These are phyloP conservation scores for Trichoplusia ni DNA, from an alignment of 1,140 invertebrate species.

Conservation along the genomic window DNA sequence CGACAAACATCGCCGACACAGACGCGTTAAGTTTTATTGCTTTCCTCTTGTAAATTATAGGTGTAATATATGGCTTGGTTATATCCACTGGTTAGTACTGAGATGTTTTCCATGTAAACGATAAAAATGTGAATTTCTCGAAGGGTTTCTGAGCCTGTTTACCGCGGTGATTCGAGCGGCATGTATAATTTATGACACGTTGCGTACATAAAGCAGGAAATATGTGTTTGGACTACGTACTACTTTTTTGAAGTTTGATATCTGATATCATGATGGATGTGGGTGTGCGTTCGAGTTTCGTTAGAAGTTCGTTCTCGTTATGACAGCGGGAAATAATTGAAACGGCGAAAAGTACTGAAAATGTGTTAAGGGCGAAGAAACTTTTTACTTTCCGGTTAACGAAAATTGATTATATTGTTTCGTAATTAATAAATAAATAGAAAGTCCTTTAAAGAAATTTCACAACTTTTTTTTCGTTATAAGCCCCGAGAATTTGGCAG, in stretches of 20 bases:
- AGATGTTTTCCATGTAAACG: conserved; percentile 58
- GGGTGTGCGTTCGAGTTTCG: not conserved
- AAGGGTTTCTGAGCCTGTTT: conserved; percentile 43
- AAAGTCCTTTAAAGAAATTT: too few relatives aligned
- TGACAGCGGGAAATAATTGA: conserved; percentile 14
- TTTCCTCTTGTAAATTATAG: conserved; percentile 70
- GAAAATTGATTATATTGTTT: too few relatives aligned
- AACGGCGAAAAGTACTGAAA: too few relatives aligned
- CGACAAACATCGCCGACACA: conserved; percentile 64
- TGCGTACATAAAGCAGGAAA: not conserved
- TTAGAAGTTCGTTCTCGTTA: too few relatives aligned
- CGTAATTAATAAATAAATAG: too few relatives aligned
- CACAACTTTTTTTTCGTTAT: too few relatives aligned
- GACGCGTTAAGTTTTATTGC: conserved; percentile 78
- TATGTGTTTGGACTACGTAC: not conserved
- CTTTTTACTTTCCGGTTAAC: too few relatives aligned
- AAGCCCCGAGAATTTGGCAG: too few relatives aligned
- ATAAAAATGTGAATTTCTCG: conserved; percentile 46
- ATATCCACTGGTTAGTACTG: conserved; percentile 38
- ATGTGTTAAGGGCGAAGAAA: too few relatives aligned
- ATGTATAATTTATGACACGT: conserved; percentile 27
- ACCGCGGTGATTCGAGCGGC: conserved; percentile 21
- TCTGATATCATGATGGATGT: conserved; percentile 1
- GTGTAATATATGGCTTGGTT: conserved; percentile 55
- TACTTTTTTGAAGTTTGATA: conserved; percentile 8